Evolutionary conservation across 1,140 invertebrate species (phyloP), one percentile per base, ranked within the genome.

Genomic region (Trachymyrmex cornetzi): DNA sequence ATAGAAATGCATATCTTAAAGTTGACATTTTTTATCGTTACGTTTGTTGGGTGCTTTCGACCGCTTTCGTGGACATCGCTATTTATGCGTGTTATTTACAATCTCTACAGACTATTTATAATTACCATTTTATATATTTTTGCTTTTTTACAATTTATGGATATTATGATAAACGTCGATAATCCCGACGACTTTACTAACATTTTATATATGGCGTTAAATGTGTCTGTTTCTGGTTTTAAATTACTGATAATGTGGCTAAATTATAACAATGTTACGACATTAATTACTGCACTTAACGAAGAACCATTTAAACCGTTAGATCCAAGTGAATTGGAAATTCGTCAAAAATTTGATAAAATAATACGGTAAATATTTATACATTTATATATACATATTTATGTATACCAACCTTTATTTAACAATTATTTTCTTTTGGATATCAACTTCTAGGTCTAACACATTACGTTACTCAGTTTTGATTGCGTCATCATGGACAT

Each of bases 181-280:
- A 87, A 85, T 57, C 22, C 80, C 9, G 86, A 91, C 2, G 77
- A 88, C 7, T 85, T 92, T 1, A 88, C 88, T 0, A 86, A 91
- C 12, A 93, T 82, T 77, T 48, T 91, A 3, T 90, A 90, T 9
- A 66, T 93, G 16, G 34, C 85, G 2, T 50, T 93, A 4, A 84
- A 85, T 1, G 57, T 89, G 3, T 30, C 61, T 0, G 75, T 75
- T 16, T 77, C 66, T 0, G 75, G 87, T 9, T 75, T 59, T 0
- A 93, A 93, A 69, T 7, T 87, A 1, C 16, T 63, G 0, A 89
- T 77, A 0, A 12, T 93, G 24, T 30, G 87, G 12, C 1, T 75
- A 0, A 87, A 71, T 50, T 81, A 86, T 1, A 14, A 67, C 1
- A 80, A 80, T 1, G 50, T 93, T 1, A 24, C 77, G 30, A 12